Evolutionary conservation across 23 tunicate species (phyloP), one percentile per base, ranked within the genome.

Genomic region (Corella eumyota): DNA sequence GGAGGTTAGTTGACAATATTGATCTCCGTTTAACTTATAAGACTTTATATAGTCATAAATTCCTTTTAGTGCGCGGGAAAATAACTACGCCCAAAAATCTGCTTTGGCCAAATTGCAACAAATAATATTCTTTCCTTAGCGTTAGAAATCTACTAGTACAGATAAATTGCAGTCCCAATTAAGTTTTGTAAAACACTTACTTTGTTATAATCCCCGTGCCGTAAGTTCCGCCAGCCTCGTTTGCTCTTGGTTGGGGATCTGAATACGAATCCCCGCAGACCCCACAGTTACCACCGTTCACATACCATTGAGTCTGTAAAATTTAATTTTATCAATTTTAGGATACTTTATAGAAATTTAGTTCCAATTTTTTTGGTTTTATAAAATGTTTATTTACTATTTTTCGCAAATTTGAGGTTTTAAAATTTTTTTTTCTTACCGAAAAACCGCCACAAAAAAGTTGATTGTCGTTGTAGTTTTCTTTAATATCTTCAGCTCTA

Each of bases 141-240:
- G n/a, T n/a, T n/a, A n/a, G n/a, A n/a, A n/a, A n/a, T n/a, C n/a
- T n/a, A n/a, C n/a, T n/a, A n/a, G n/a, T n/a, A n/a, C n/a, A n/a
- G n/a, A n/a, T n/a, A n/a, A n/a, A n/a, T n/a, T n/a, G n/a, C n/a
- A n/a, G n/a, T n/a, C n/a, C n/a, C n/a, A n/a, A n/a, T n/a, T n/a
- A n/a, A n/a, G n/a, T n/a, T n/a, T n/a, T n/a, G n/a, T n/a, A 19
- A 22, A 9, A 2, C 20, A 7, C 44, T 11, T 56, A 46, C 54
- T 56, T 35, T 31, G 62, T 55, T 5, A 75, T 64, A 17, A 75
- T 49, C 37, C 81, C 81, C 28, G 36, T 32, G 17, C 65, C 87
- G 50, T 61, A 78, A 29, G 52, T 78, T 51, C 87, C 87, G 1
- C 87, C 87, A 6, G 71, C 71, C 62, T 78, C 87, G 55, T 78